Evolutionary conservation across 2,113 vertebrate genomes (phyloP), one percentile per base, ranked within the genome.

Genomic region (Girardinichthys multiradiatus): DNA sequence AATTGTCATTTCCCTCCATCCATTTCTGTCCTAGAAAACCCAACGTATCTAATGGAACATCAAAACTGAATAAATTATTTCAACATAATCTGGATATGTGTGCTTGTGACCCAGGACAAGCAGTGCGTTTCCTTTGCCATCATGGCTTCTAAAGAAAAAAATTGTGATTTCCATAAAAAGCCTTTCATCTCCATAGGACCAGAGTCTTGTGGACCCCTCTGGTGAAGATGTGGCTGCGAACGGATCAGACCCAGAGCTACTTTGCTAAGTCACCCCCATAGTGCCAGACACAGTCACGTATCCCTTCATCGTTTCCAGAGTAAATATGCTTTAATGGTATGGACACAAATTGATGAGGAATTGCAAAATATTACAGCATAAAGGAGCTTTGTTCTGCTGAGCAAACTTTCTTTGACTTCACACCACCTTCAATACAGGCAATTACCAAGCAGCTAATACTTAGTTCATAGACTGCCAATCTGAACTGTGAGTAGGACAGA

Each of bases 381-480:
- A 58, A 71, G 74, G 74, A 29, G 73, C 31, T 68, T 61, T 64
- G 74, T 80, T 87, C 81, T 85, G 86, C 87, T 91, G 90, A 90
- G 83, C 82, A 76, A 83, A 85, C 76, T 86, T 60, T 79, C 63
- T 86, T 78, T 84, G 85, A 90, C 75, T 77, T 90, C 90, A 88
- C 84, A 85, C 80, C 89, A 84, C 75, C 67, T 68, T 80, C 72
- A 67, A 58, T 70, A 77, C 57, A 67, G 84, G 61, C 12, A 15
- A 85, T 74, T 70, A 77, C 57, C 71, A 62, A 79, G 74, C 70
- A 79, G 67, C 29, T 31, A 71, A 67, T 72, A 83, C 80, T 79
- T 77, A 86, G 84, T 72, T 85, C 79, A 85, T 57, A 21, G 42
- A 75, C 51, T 68, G 76, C 29, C 62, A 71, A 51, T 68, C 33